Conservation (phyloP, 1,140 invertebrate genomes). For the Drosophila pectinifera region DNA sequence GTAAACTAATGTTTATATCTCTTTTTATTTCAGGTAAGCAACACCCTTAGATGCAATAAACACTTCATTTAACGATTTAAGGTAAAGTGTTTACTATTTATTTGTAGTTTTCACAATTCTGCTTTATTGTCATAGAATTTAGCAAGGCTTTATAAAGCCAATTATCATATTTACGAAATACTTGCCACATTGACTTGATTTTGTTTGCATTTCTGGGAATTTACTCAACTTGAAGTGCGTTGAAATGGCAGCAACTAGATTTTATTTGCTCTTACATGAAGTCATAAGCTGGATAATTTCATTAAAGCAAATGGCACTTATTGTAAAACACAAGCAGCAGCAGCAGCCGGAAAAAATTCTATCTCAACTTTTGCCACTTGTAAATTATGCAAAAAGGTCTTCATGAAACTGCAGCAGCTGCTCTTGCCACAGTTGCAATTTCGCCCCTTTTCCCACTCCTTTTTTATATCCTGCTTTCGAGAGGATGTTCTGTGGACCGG, state of each 20-base stretch:
- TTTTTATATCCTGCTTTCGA: conserved; percentile 30
- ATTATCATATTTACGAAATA: conserved; percentile 9
- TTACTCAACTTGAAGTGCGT: background rate
- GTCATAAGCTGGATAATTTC: conserved; percentile 75
- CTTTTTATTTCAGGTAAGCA: conserved; percentile 20
- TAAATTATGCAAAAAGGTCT: conserved; percentile 80
- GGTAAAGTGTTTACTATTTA: conserved; percentile 12
- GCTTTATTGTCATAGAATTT: no score
- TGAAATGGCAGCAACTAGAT: background rate
- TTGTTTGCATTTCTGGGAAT: conserved; percentile 1
- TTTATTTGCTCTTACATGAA: conserved; percentile 34
- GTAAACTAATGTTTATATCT: background rate
- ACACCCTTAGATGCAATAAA: background rate
- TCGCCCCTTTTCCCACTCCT: conserved; percentile 15
- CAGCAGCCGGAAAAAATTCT: conserved; percentile 15
- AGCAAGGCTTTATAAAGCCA: background rate
- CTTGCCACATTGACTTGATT: background rate
- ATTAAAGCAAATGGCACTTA: conserved; percentile 70
- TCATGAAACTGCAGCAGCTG: conserved; percentile 74
- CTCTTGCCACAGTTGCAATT: conserved; percentile 40
- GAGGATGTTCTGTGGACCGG: conserved; percentile 46
- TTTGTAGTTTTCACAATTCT: no score
- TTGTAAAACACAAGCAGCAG: conserved; percentile 57
- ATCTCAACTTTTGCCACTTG: conserved; percentile 66
- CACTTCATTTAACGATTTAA: background rate